These are phyloP conservation scores for Pseudomyrmex flavicornis DNA, from an alignment of 1,140 invertebrate species.

Conservation along the genomic window DNA sequence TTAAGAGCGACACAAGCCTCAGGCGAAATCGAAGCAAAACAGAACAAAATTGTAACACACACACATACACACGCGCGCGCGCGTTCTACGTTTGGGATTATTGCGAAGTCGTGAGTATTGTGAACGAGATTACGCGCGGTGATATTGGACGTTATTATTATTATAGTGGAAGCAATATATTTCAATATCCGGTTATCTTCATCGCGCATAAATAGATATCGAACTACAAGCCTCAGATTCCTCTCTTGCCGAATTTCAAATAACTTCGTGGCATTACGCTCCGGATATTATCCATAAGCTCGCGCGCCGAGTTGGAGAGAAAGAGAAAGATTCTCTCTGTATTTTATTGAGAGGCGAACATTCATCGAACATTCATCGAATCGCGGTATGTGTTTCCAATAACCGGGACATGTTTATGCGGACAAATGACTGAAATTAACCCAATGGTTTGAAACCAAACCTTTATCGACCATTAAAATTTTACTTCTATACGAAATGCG, in stretches of 20 bases:
- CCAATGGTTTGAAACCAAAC: too few relatives aligned
- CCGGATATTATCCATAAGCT: not conserved
- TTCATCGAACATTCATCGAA: too few relatives aligned
- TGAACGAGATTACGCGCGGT: not conserved
- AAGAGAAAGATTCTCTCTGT: too few relatives aligned
- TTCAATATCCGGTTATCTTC: slow-evolving; percentile 13
- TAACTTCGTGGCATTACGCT: not conserved
- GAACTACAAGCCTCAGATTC: not conserved
- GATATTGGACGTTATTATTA: slow-evolving; percentile 32
- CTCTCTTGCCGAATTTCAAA: not conserved
- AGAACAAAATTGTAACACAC: slow-evolving; percentile 15
- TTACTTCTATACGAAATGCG: too few relatives aligned
- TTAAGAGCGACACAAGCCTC: slow-evolving; percentile 7
- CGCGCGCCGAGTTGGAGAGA: too few relatives aligned
- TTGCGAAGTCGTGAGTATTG: slow-evolving; percentile 20
- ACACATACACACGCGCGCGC: not conserved
- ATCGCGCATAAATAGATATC: slow-evolving; percentile 2
- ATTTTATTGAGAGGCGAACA: too few relatives aligned
- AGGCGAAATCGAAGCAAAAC: slow-evolving; percentile 27
- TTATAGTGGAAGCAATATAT: not conserved
- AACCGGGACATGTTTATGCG: too few relatives aligned
- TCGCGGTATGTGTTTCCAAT: too few relatives aligned
- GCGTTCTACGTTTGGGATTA: not conserved
- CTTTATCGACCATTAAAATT: too few relatives aligned
- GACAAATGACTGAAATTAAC: too few relatives aligned